Conservation (phyloP, 2,888 invertebrate species). For the Fragum whitleyi region DNA sequence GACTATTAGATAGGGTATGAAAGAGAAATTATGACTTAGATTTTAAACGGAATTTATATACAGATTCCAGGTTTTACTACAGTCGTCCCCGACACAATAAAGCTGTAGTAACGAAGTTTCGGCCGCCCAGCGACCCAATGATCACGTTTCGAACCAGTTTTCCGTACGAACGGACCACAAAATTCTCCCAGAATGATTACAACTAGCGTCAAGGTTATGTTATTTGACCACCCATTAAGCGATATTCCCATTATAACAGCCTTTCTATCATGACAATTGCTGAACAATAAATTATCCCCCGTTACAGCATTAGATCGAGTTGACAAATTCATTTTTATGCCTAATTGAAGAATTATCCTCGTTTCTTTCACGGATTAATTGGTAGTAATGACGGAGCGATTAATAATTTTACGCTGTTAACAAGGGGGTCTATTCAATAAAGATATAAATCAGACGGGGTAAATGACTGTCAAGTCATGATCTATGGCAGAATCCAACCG, state of each 20-base stretch:
- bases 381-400: slow-evolving; percentile 42
- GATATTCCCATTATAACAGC: neutral
- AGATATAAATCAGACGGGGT: slow-evolving; percentile 47
- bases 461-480: slow-evolving; percentile 21
- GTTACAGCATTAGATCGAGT: slow-evolving; percentile 2
- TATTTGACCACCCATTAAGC: slow-evolving; percentile 4
- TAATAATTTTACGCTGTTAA: slow-evolving; percentile 52
- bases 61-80: no score
- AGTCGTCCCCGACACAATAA: no score
- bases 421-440: slow-evolving; percentile 44
- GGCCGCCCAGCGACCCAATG: no score
- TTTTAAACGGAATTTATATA: no score
- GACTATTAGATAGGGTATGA: no score
- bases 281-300: slow-evolving; percentile 14
- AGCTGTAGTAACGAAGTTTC: no score
- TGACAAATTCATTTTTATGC: slow-evolving; percentile 33
- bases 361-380: slow-evolving; percentile 30
- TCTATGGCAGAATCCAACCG: slow-evolving; percentile 13
- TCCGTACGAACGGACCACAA: no score
- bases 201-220: neutral
- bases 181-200: no score
- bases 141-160: no score
- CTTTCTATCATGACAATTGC: neutral
- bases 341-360: slow-evolving; percentile 40
- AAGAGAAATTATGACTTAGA: no score